These are phyloP conservation scores for Solen grandis DNA, from an alignment of 1,140 invertebrate genomes.

Conservation along the genomic window DNA sequence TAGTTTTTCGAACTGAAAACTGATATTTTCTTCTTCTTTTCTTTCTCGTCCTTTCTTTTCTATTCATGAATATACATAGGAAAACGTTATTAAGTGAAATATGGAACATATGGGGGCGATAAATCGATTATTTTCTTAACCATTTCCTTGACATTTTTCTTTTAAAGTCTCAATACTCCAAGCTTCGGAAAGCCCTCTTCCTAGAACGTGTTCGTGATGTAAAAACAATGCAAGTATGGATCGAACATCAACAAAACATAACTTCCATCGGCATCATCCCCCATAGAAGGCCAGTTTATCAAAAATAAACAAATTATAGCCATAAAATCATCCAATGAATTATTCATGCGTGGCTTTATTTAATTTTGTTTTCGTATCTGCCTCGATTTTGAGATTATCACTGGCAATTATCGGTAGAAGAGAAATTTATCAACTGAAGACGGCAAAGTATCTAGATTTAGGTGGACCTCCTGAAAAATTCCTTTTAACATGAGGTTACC, in stretches of 20 bases:
- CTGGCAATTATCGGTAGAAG: constrained; percentile 7
- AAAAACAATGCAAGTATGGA: neutral
- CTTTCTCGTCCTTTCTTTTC: too few relatives aligned
- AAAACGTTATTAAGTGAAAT: too few relatives aligned
- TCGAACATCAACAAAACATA: neutral
- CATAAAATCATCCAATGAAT: constrained; percentile 44
- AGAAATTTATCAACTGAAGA: constrained; percentile 8
- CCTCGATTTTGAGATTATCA: constrained; percentile 32
- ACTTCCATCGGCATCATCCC: constrained; percentile 3
- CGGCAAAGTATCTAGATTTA: neutral
- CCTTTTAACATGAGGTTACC: neutral
- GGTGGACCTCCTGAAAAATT: neutral
- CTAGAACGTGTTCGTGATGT: too few relatives aligned
- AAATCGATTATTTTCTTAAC: too few relatives aligned
- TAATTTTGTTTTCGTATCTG: constrained; percentile 30
- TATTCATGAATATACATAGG: too few relatives aligned
- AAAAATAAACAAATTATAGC: constrained; percentile 47
- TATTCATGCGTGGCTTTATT: constrained; percentile 29
- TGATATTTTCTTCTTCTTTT: too few relatives aligned
- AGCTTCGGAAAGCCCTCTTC: too few relatives aligned
- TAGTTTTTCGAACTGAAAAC: too few relatives aligned
- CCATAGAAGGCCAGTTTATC: constrained; percentile 1
- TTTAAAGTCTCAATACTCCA: too few relatives aligned
- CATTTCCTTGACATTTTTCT: too few relatives aligned
- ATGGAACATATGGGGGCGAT: too few relatives aligned